Conservation (phyloP, 1,140 invertebrate species). For the Portunus trituberculatus region DNA sequence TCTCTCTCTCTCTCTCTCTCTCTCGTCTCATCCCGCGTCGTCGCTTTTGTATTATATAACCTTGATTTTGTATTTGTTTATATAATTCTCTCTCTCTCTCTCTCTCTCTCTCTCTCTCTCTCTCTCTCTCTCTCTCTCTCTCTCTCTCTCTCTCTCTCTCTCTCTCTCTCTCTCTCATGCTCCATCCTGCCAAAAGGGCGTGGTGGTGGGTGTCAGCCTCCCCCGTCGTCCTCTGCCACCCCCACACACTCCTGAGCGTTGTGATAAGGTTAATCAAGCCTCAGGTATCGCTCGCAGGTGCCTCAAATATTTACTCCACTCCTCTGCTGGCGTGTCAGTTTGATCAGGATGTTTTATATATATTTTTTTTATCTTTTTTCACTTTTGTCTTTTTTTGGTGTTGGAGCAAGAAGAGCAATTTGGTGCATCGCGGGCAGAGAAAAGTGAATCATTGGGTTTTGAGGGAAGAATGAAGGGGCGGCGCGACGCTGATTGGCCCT, state of each 20-base stretch:
- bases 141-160: neutral
- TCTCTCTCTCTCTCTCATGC: neutral
- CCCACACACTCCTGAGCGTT: neutral
- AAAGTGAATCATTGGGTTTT: slow-evolving; percentile 23
- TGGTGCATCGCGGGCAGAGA: neutral
- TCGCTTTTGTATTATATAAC: neutral
- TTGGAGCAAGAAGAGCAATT: neutral
- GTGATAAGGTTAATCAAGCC: slow-evolving; percentile 21
- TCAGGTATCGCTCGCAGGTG: neutral
- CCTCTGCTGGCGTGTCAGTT: slow-evolving; percentile 8
- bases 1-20: neutral
- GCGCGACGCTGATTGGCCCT: neutral
- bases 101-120: neutral
- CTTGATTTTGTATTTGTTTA: neutral
- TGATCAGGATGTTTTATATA: neutral
- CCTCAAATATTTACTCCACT: neutral
- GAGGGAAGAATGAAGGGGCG: neutral
- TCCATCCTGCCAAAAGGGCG: neutral
- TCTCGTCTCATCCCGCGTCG: neutral
- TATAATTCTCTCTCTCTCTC: neutral
- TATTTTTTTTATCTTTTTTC: neutral
- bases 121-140: neutral
- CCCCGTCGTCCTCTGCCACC: neutral
- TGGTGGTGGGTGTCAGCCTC: neutral
- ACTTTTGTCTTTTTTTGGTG: neutral